Conservation (phyloP, 2,113 vertebrate genomes). For the Atherinomorus stipes region DNA sequence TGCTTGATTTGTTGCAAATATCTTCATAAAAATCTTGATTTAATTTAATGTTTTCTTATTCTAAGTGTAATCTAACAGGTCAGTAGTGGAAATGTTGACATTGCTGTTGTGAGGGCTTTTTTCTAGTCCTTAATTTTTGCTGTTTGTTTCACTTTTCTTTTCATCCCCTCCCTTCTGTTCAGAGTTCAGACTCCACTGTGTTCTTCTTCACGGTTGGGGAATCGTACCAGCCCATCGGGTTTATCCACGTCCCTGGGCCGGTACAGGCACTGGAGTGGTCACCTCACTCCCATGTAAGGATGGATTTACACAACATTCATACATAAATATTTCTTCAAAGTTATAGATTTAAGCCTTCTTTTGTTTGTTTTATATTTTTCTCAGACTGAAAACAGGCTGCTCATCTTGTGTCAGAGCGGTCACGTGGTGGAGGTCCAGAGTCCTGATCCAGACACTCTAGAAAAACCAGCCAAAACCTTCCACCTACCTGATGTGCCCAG, state of each 20-base stretch:
- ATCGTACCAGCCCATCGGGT: slow-evolving; percentile 88
- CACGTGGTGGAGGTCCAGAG: slow-evolving; percentile 86
- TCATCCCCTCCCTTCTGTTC: slow-evolving; percentile 10
- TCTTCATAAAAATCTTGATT: too few species aligned
- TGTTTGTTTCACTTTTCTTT: background rate
- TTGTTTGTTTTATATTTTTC: slow-evolving; percentile 40
- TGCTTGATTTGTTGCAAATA: too few species aligned
- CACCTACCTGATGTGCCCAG: slow-evolving; percentile 80
- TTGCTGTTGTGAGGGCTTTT: too few species aligned
- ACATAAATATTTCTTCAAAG: background rate
- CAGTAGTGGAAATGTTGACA: too few species aligned
- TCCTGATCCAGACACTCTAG: slow-evolving; percentile 65
- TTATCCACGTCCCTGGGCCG: slow-evolving; percentile 89
- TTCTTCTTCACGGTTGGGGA: slow-evolving; percentile 91
- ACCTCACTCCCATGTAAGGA: slow-evolving; percentile 83
- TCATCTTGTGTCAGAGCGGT: slow-evolving; percentile 89
- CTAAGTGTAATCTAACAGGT: too few species aligned
- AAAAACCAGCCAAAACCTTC: slow-evolving; percentile 76
- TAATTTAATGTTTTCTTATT: too few species aligned
- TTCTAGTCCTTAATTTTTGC: background rate
- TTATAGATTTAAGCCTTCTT: background rate
- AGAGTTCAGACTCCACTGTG: slow-evolving; percentile 93
- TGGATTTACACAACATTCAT: too few species aligned
- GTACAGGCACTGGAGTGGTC: slow-evolving; percentile 90
- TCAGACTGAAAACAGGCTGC: slow-evolving; percentile 84